Conservation (phyloP, 2,888 invertebrate species). For the Heliconius erato region DNA sequence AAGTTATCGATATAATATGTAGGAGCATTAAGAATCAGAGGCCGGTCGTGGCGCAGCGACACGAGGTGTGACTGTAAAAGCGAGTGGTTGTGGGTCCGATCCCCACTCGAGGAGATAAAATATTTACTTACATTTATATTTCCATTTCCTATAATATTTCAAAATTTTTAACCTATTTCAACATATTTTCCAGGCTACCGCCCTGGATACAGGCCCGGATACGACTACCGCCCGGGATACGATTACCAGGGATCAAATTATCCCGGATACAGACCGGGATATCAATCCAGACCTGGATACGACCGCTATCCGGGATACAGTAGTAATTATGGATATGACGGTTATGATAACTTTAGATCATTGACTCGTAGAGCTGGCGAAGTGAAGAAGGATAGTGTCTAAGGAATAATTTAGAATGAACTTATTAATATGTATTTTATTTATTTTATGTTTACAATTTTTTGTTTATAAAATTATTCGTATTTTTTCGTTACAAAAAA, state of each 20-base stretch:
- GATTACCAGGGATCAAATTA: slow-evolving; percentile 50
- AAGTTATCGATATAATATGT: too few species aligned
- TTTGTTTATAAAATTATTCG: not conserved
- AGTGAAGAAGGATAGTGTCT: slow-evolving; percentile 50
- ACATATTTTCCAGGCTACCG: slow-evolving; percentile 15
- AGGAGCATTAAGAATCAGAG: too few species aligned
- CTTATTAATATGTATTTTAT: not conserved
- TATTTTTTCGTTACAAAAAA: too few species aligned
- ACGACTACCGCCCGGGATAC: slow-evolving; percentile 51
- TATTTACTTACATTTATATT: too few species aligned
- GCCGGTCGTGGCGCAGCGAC: too few species aligned
- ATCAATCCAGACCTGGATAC: slow-evolving; percentile 61
- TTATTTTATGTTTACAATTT: not conserved
- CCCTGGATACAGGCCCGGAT: slow-evolving; percentile 61
- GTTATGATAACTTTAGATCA: slow-evolving; percentile 65
- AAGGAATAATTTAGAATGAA: not conserved
- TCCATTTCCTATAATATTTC: too few species aligned
- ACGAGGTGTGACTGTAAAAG: too few species aligned
- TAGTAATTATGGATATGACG: slow-evolving; percentile 71
- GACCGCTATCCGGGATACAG: slow-evolving; percentile 59
- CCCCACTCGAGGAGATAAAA: too few species aligned
- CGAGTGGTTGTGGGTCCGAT: too few species aligned
- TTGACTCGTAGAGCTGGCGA: slow-evolving; percentile 71
- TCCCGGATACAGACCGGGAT: slow-evolving; percentile 55
- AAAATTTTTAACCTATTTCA: not conserved